These are phyloP conservation scores for Panzeria rudis DNA, from an alignment of 2,888 invertebrate species.

Conservation along the genomic window DNA sequence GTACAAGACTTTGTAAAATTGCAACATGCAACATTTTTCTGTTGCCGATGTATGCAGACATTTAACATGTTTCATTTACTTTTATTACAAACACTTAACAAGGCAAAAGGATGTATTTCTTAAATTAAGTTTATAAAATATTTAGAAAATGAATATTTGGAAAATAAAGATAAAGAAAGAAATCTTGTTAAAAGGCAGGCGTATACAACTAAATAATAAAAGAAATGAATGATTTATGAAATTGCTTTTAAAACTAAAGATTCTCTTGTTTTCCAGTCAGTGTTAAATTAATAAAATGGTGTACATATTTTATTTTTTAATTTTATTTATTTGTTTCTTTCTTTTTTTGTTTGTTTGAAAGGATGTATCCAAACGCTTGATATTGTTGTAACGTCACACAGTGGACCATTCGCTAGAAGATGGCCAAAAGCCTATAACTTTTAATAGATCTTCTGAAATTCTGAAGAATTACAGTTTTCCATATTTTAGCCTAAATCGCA, in stretches of 20 bases:
- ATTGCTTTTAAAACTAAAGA: background rate
- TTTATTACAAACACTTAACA: constrained; percentile 46
- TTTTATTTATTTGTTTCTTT: background rate
- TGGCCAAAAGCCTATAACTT: too few species aligned
- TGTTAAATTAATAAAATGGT: background rate
- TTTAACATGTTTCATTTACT: constrained; percentile 61
- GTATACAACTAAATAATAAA: background rate
- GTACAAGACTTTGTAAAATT: constrained; percentile 34
- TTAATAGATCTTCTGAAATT: too few species aligned
- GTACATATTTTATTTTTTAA: background rate
- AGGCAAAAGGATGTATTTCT: constrained; percentile 48
- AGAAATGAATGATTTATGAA: constrained; percentile 31
- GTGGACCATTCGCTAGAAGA: too few species aligned
- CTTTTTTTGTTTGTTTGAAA: background rate
- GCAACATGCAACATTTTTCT: constrained; percentile 37
- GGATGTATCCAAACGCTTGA: background rate
- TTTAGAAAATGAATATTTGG: background rate
- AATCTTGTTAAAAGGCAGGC: constrained; percentile 1
- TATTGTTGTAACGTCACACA: background rate
- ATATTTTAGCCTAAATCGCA: too few species aligned
- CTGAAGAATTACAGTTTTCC: too few species aligned
- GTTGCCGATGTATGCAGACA: constrained; percentile 29
- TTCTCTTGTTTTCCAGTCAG: background rate
- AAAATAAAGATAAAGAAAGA: constrained; percentile 2
- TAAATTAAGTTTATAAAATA: constrained; percentile 54